These are phyloP conservation scores for Heloderma charlesbogerti DNA, from an alignment of 2,113 vertebrate genomes.

Conservation along the genomic window DNA sequence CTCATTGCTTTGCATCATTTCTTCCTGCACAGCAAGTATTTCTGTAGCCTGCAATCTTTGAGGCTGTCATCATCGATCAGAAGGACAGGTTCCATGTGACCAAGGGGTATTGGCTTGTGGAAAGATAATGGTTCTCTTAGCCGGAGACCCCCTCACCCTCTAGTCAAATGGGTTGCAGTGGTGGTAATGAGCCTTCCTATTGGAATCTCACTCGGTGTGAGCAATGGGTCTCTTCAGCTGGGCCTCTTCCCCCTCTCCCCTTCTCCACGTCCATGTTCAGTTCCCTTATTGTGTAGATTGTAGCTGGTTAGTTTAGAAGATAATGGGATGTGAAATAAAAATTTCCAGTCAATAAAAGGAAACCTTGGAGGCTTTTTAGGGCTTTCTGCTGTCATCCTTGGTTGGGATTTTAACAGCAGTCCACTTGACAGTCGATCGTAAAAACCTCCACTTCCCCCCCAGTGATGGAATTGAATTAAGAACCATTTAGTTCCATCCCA, in stretches of 20 bases:
- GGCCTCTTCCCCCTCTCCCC: not conserved
- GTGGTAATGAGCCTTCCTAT: not conserved
- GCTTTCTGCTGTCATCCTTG: slow-evolving; percentile 64
- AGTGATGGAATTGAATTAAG: slow-evolving; percentile 53
- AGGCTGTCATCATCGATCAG: slow-evolving; percentile 58
- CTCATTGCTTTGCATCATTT: slow-evolving; percentile 73
- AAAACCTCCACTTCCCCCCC: slow-evolving; percentile 41
- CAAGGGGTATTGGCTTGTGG: not conserved
- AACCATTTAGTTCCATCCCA: slow-evolving; percentile 59
- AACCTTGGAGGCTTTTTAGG: slow-evolving; percentile 63
- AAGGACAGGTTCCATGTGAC: not conserved
- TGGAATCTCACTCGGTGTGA: not conserved
- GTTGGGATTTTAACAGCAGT: slow-evolving; percentile 66
- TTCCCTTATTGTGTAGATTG: slow-evolving; percentile 44
- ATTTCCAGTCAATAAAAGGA: slow-evolving; percentile 69
- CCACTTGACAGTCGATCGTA: slow-evolving; percentile 68
- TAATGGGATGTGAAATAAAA: slow-evolving; percentile 58
- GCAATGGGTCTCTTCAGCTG: slow-evolving; percentile 19
- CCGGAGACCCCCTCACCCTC: not conserved
- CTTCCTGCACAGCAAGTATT: slow-evolving; percentile 67
- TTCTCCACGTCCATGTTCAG: slow-evolving; percentile 3
- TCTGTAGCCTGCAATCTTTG: slow-evolving; percentile 64
- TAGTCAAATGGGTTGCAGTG: not conserved
- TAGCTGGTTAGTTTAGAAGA: slow-evolving; percentile 59
- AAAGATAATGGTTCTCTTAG: slow-evolving; percentile 27